A percentile compares a stretch with the other conserved stretches of the same genome.
Conservation (phyloP, 2,113 vertebrate species). For the Brienomyrus brachyistius region DNA sequence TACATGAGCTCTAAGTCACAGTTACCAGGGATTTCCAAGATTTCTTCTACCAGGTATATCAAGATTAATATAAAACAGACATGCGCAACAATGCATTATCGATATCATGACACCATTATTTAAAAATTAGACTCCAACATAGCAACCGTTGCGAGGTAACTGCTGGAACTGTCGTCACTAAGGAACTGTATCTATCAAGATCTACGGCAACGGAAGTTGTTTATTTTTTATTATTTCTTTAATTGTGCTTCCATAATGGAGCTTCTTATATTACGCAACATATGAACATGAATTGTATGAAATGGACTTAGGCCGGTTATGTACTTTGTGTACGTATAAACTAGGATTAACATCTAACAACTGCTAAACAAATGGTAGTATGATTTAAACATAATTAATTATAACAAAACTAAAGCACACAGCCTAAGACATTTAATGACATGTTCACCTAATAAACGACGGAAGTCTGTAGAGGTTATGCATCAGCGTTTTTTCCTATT, state of each 20-base stretch:
- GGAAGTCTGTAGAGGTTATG: no score
- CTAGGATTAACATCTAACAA: neutral
- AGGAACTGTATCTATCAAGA: neutral
- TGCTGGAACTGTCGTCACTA: neutral
- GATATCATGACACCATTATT: neutral
- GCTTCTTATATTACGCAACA: neutral
- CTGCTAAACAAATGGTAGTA: neutral
- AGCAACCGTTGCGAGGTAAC: neutral
- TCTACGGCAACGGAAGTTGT: neutral
- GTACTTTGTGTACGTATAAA: neutral
- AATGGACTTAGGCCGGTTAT: neutral
- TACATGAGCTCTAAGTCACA: neutral
- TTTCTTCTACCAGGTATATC: neutral
- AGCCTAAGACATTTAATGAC: neutral
- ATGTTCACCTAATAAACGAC: neutral
- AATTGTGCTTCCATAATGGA: neutral
- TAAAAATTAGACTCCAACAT: neutral
- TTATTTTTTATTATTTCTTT: neutral
- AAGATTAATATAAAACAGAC: neutral
- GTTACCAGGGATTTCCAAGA: neutral
- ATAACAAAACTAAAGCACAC: neutral
- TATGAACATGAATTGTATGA: neutral
- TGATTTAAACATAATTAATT: neutral
- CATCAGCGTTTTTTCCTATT: no score
- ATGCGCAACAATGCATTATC: neutral